Base-by-base conservation (phyloP, 2,888 invertebrate genomes). In the Pomacea canaliculata region DNA sequence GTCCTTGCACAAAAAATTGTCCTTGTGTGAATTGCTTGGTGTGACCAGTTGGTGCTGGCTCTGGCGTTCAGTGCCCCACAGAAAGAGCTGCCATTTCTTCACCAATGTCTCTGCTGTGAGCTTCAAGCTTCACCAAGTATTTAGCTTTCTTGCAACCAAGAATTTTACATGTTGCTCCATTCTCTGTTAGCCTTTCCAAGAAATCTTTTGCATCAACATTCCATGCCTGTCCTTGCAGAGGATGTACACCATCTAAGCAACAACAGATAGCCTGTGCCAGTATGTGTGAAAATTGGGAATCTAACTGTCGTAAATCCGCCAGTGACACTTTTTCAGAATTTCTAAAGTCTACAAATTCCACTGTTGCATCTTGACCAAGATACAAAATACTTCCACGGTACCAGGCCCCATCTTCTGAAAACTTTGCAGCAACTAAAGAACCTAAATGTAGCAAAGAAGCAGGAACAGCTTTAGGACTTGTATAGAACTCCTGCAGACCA, bases 21-120 rank as follows among this genome's bases (percentile, higher is more conserved):
- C 95, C 95, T 95, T 59, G 59, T 46, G 46, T 66, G 67, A 67
- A 73, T 27, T 51, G 46, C 37, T 19, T 65, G 18, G 66, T 27
- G 37, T 27, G 48, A 19, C 68, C 12, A 10, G 27, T 51, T 12
- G 48, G 16, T 19, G 2, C n/a, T 23, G 63, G 63, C 8, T 63
- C 63, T 63, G n/a, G n/a, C 19, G 23, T 63, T 5, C 23, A 8
- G 19, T 12, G 63, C 63, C 78, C 76, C 9, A 80, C 78, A 48
- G 75, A 69, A 49, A 70, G 56, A 7, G 66, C 70, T 0, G 73
- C 79, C 51, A 88, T 77, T 72, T 86, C 83, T 27, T 82, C 74
- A 13, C 82, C 80, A 1, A 86, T 77, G 82, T 84, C 82, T 16
- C 76, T 81, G 27, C 80, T 82, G 19, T 81, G 80, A 13, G 77